Percentiles rank a stretch among this genome's conserved stretches.
phyloP scores from a whole-genome alignment of 2,888 invertebrate genomes.

The Corbicula japonica region DNA sequence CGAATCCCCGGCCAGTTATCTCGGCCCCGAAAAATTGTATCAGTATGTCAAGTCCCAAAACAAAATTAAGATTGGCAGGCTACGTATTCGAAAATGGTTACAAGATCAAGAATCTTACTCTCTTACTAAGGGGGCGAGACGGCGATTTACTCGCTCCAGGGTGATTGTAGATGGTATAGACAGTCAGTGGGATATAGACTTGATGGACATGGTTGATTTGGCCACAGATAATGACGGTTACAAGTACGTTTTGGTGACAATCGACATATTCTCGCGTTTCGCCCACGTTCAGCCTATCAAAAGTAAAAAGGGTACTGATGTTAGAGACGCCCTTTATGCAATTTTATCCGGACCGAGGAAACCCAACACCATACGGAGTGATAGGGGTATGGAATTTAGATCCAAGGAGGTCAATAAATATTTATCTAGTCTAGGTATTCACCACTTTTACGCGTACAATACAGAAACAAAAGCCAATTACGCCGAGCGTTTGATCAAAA shows the following conservation, averaged over 20 bases:
- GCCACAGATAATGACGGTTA: conserved; percentile 37
- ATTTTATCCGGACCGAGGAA: conserved; percentile 15
- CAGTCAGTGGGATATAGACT: conserved; percentile 46
- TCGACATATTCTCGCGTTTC: conserved; percentile 38
- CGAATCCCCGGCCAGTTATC: too few relatives aligned
- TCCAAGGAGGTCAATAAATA: conserved; percentile 32
- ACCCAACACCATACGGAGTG: conserved; percentile 22
- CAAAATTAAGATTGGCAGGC: too few relatives aligned
- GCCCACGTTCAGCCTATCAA: conserved; percentile 22
- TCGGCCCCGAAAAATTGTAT: too few relatives aligned
- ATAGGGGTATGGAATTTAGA: conserved; percentile 41
- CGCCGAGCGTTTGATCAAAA: conserved; percentile 43
- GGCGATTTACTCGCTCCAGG: conserved; percentile 19
- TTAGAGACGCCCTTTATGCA: neutral
- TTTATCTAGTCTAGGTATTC: conserved; percentile 14
- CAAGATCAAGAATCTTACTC: too few relatives aligned
- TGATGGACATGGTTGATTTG: conserved; percentile 47
- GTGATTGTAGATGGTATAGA: conserved; percentile 47
- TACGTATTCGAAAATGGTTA: too few relatives aligned
- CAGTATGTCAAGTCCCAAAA: too few relatives aligned
- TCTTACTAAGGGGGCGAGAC: conserved; percentile 25
- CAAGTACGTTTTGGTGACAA: conserved; percentile 42
- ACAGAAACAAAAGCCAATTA: conserved; percentile 57
- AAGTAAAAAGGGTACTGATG: conserved; percentile 26
- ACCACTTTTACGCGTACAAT: conserved; percentile 39